A percentile compares a stretch with the other conserved stretches of the same genome.
These are phyloP conservation scores for Pseudopipra pipra DNA, from an alignment of 2,113 vertebrate species.

Conservation along the genomic window DNA sequence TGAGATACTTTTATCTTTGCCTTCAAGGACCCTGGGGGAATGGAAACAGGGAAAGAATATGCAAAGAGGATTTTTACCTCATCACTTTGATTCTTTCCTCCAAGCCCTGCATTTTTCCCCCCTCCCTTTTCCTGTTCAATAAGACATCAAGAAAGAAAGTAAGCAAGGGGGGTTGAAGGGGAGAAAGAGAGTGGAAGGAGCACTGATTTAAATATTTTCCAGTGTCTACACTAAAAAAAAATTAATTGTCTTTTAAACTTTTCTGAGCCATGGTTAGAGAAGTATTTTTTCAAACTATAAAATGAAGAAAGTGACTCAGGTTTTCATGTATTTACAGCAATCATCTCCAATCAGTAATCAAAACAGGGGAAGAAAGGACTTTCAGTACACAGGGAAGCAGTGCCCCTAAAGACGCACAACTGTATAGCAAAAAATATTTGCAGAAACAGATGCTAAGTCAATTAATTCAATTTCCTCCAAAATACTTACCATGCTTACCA, in stretches of 20 bases:
- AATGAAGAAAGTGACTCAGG: not conserved
- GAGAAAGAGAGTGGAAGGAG: not conserved
- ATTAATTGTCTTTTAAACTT: not conserved
- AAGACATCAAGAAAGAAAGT: not conserved
- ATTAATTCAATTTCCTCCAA: not conserved
- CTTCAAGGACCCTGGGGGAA: not conserved
- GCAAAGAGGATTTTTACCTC: conserved; percentile 43
- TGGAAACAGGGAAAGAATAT: conserved; percentile 14
- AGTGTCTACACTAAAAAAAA: not conserved
- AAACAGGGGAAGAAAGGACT: not conserved
- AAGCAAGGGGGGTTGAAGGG: not conserved
- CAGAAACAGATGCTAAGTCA: not conserved
- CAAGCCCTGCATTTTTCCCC: not conserved
- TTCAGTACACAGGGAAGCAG: not conserved
- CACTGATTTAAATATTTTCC: not conserved
- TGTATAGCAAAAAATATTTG: not conserved
- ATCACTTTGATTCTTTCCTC: conserved; percentile 5
- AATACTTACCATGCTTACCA: not conserved
- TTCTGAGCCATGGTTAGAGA: not conserved
- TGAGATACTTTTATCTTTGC: conserved; percentile 47
- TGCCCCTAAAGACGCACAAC: not conserved
- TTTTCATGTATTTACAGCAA: not conserved
- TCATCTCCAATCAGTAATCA: not conserved
- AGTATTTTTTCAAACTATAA: not conserved
- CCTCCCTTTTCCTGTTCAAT: conserved; percentile 17